phyloP scores from a whole-genome alignment of 2,797 vertebrate genomes.

The Oreortyx pictus region DNA sequence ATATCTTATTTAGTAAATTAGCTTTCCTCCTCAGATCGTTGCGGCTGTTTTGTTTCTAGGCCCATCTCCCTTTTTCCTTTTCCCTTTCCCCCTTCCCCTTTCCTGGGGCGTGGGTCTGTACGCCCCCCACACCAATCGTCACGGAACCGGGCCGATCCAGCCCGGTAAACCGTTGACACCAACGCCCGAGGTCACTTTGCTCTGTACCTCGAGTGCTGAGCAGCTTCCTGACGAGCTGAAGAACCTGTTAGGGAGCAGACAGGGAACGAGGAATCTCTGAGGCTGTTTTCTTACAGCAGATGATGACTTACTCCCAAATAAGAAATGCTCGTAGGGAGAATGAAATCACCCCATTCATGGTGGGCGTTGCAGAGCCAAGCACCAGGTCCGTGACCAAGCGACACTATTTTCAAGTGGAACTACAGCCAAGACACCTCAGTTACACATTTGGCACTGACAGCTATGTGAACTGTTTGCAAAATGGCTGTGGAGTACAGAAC shows the following conservation, averaged over 20 bases:
- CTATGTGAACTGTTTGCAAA: not conserved
- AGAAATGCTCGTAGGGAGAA: not conserved
- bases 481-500: not conserved
- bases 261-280: not conserved
- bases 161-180: too few species aligned
- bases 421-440: not conserved
- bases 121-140: too few species aligned
- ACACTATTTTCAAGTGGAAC: not conserved
- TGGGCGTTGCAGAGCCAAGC: not conserved
- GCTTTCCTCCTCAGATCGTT: too few species aligned
- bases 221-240: not conserved
- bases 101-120: too few species aligned
- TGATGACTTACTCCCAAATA: not conserved
- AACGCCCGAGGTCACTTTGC: not conserved
- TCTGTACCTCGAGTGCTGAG: not conserved
- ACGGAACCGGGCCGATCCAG: too few species aligned
- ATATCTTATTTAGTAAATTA: too few species aligned
- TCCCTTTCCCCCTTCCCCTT: too few species aligned
- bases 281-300: not conserved
- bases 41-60: too few species aligned
- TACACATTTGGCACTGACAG: not conserved
- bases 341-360: not conserved
- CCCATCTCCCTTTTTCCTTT: too few species aligned
- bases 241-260: not conserved
- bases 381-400: not conserved